Conservation (phyloP, 2,113 vertebrate species). For the Hippoglossus stenolepis region DNA sequence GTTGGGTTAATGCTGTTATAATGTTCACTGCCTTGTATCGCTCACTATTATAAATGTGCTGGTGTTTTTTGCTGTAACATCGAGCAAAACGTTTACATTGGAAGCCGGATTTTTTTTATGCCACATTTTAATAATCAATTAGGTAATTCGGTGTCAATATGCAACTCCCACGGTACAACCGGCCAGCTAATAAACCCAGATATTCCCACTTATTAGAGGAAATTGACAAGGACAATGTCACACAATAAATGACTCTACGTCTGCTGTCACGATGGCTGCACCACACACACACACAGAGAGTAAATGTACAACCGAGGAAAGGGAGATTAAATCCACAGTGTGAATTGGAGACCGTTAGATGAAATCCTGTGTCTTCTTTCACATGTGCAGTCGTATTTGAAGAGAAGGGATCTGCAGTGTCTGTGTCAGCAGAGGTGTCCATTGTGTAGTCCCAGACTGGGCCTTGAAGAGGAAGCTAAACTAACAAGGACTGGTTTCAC, state of each 20-base stretch:
- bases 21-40: conserved; percentile 10
- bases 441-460: conserved; percentile 49
- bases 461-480: conserved; percentile 62
- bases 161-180: neutral
- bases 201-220: neutral
- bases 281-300: neutral
- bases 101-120: neutral
- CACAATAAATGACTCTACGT: neutral
- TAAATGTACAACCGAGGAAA: neutral
- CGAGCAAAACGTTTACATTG: neutral
- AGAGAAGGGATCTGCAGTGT: conserved; percentile 4
- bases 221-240: conserved; percentile 4
- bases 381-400: neutral
- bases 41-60: neutral
- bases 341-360: neutral
- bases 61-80: neutral
- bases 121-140: neutral
- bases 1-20: conserved; percentile 28
- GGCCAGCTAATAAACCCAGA: neutral
- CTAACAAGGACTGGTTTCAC: conserved; percentile 73
- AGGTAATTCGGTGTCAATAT: conserved; percentile 13
- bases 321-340: neutral
- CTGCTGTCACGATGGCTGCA: neutral
- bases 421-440: conserved; percentile 49
- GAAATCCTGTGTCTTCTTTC: neutral